Evolutionary conservation across 1,140 invertebrate species (phyloP).

Genomic region (Sipha flava): DNA sequence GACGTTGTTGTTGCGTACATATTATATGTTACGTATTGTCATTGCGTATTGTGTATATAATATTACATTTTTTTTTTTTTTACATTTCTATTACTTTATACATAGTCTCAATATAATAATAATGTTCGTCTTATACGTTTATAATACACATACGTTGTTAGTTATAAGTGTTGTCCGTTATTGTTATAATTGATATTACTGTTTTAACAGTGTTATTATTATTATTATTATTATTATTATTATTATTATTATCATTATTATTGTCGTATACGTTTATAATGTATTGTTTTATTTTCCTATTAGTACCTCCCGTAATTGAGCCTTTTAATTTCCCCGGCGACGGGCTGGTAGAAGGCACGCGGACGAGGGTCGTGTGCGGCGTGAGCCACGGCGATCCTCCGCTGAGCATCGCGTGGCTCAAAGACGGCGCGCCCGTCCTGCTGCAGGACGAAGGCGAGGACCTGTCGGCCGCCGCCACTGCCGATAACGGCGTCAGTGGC

Average conservation of each 20-base stretch:
- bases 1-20: constrained; percentile 9
- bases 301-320: constrained; percentile 76
- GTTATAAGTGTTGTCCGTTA: too few species aligned
- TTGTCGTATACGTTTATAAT: constrained; percentile 10
- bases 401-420: constrained; percentile 65
- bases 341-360: constrained; percentile 71
- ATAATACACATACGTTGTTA: too few species aligned
- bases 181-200: constrained; percentile 25
- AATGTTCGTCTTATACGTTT: too few species aligned
- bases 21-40: not conserved
- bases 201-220: not conserved
- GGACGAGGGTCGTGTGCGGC: constrained; percentile 74
- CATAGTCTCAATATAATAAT: too few species aligned
- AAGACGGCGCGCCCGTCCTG: constrained; percentile 58
- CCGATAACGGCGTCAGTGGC: constrained; percentile 62
- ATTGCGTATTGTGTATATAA: not conserved
- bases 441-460: not conserved
- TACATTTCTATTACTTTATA: not conserved
- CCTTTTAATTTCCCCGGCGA: constrained; percentile 68
- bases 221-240: constrained; percentile 1
- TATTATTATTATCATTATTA: not conserved
- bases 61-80: not conserved
- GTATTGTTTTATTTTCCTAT: constrained; percentile 48
- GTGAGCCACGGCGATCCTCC: constrained; percentile 72
- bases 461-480: constrained; percentile 50